Evolutionary conservation across 2,113 vertebrate species (phyloP).

Genomic region (Choloepus hoffmanni): DNA sequence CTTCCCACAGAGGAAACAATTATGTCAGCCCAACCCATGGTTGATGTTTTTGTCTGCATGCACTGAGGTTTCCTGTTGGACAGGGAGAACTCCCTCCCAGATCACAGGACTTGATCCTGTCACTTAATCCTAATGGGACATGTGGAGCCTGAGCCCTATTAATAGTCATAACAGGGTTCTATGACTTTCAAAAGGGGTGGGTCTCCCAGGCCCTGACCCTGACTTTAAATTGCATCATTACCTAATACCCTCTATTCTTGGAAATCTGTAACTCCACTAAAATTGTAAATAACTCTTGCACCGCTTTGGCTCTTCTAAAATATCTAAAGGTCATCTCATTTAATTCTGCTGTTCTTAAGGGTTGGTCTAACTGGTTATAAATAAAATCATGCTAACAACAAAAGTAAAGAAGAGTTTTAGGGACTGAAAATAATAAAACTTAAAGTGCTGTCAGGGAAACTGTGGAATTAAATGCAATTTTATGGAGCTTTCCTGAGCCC

Average conservation of each 20-base stretch:
- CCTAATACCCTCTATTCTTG: neutral
- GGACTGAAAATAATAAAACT: neutral
- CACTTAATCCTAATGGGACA: neutral
- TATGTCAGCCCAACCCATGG: neutral
- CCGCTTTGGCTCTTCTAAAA: neutral
- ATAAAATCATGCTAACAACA: conserved; percentile 26
- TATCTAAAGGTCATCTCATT: neutral
- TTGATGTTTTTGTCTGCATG: neutral
- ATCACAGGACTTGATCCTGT: neutral
- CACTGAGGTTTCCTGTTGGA: neutral
- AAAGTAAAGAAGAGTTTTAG: conserved; percentile 19
- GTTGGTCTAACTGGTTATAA: neutral
- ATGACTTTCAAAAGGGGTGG: neutral
- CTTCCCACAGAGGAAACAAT: conserved; percentile 31
- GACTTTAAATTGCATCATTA: neutral
- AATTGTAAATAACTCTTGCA: neutral
- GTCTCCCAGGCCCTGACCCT: neutral
- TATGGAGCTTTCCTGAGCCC: neutral
- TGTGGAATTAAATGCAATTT: neutral
- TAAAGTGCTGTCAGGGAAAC: neutral
- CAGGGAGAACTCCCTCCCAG: neutral
- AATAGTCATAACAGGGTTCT: neutral
- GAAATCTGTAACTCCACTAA: neutral
- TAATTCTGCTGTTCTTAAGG: neutral
- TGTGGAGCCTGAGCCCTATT: neutral